phyloP scores from a whole-genome alignment of 1,140 invertebrate genomes.

The Diachasma alloeum region DNA sequence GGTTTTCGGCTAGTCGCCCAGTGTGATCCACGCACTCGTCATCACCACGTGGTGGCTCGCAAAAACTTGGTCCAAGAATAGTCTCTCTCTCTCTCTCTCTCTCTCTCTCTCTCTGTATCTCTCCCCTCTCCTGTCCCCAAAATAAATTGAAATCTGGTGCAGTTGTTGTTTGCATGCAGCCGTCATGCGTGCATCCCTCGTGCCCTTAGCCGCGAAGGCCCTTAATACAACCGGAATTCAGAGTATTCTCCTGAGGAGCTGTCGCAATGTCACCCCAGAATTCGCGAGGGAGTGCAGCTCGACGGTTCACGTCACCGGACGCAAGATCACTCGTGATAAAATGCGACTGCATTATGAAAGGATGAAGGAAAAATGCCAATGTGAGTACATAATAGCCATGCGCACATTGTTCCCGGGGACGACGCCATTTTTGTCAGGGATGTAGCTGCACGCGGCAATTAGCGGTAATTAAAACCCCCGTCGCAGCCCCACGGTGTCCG shows the following conservation, averaged over 20 bases:
- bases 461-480: too few species aligned
- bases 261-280: not conserved
- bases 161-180: not conserved
- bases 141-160: not conserved
- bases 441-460: not conserved
- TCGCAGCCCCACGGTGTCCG: too few species aligned
- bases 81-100: not conserved
- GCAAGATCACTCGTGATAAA: conserved; percentile 44
- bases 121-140: too few species aligned
- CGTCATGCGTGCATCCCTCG: not conserved
- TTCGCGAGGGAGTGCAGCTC: not conserved
- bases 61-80: not conserved
- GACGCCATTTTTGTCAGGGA: not conserved
- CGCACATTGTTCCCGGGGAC: conserved; percentile 4
- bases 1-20: too few species aligned
- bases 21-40: too few species aligned
- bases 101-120: too few species aligned
- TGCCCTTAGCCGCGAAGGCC: not conserved
- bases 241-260: not conserved
- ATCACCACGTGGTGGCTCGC: too few species aligned
- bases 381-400: conserved; percentile 46
- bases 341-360: conserved; percentile 54
- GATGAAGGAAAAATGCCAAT: conserved; percentile 57
- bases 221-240: not conserved
- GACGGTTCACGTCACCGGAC: conserved; percentile 15